Percentiles rank a stretch among this genome's conserved stretches.
Conservation (phyloP, 2,888 invertebrate species). For the Pediacus dermestoides region DNA sequence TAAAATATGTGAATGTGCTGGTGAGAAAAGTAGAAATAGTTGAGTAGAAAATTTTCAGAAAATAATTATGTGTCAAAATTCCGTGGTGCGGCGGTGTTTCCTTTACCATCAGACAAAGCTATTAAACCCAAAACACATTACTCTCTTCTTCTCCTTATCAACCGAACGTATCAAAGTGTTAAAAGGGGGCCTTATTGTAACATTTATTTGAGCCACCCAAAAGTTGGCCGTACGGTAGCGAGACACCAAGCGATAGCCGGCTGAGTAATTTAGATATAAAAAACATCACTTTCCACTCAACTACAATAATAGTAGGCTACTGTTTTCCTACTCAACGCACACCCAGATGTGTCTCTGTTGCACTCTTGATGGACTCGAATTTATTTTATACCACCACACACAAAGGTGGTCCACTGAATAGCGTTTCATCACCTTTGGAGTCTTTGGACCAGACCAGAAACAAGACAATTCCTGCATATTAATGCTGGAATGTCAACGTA, state of each 20-base stretch:
- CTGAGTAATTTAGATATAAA: constrained; percentile 37
- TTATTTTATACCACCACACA: too few species aligned
- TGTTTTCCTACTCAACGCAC: constrained; percentile 1
- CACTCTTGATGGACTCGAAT: constrained; percentile 1
- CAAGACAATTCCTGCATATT: too few species aligned
- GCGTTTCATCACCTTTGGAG: constrained; percentile 1
- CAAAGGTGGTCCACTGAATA: constrained; percentile 8
- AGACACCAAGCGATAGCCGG: constrained; percentile 27
- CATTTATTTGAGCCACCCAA: constrained; percentile 37
- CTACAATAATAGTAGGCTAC: constrained; percentile 24
- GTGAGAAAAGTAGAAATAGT: too few species aligned
- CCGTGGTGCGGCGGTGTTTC: too few species aligned
- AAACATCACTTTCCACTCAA: constrained; percentile 39
- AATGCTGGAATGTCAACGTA: too few species aligned
- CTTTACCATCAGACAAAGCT: not conserved
- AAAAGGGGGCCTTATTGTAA: constrained; percentile 37
- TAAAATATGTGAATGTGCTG: too few species aligned
- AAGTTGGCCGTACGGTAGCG: constrained; percentile 36
- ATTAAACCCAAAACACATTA: constrained; percentile 7
- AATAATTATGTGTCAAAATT: too few species aligned
- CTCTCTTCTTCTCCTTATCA: constrained; percentile 5
- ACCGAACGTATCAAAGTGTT: constrained; percentile 30
- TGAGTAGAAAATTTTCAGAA: constrained; percentile 9
- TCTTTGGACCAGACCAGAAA: too few species aligned
- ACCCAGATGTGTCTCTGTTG: not conserved